Evolutionary conservation across 37 sponge, comb jelly and placozoan genomes (phyloP).

Genomic region (Tethya wilhelma): DNA sequence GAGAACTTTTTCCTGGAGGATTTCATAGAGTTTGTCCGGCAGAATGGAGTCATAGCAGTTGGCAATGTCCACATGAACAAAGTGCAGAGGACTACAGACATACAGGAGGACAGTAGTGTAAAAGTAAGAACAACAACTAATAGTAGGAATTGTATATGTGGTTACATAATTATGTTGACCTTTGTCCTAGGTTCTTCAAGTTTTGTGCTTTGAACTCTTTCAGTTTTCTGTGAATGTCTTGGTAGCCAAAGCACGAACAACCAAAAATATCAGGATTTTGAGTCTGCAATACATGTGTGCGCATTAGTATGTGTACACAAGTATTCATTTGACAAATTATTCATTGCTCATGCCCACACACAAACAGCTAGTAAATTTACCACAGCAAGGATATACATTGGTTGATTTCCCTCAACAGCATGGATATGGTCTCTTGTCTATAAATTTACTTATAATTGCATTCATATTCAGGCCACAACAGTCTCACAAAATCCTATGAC

Average conservation of each 20-base stretch:
- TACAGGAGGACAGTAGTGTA: neutral
- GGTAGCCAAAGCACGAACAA: constrained; percentile 38
- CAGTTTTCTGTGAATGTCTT: constrained; percentile 55
- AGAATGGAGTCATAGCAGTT: constrained; percentile 54
- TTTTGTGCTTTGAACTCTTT: constrained; percentile 26
- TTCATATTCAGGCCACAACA: too few species aligned
- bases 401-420: too few species aligned
- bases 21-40: constrained; percentile 16
- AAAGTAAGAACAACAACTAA: neutral
- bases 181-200: neutral
- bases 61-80: constrained; percentile 41
- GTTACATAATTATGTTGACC: too few species aligned
- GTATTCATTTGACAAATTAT: too few species aligned
- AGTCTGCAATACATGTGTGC: constrained; percentile 14
- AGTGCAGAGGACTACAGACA: constrained; percentile 10
- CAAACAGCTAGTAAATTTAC: too few species aligned
- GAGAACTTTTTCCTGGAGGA: constrained; percentile 16
- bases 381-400: too few species aligned
- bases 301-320: too few species aligned
- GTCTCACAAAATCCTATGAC: too few species aligned
- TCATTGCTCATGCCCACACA: too few species aligned
- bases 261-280: constrained; percentile 16
- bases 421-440: too few species aligned
- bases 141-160: too few species aligned
- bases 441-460: too few species aligned